Evolutionary conservation across 1,140 invertebrate species (phyloP).

Genomic region (Dinothrombium tinctorium): DNA sequence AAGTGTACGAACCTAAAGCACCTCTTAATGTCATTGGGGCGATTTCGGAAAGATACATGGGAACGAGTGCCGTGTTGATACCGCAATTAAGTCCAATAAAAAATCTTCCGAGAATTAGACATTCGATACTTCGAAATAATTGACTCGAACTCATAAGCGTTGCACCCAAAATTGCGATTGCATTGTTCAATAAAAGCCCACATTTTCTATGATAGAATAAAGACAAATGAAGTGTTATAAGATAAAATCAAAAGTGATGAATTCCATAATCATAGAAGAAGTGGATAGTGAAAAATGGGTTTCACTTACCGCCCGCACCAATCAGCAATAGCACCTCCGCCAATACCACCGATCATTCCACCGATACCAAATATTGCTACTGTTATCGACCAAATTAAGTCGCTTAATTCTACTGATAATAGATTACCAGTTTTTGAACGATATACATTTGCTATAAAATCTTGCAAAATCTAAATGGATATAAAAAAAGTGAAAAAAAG

Average conservation of each 20-base stretch:
- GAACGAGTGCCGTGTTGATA: conserved; percentile 78
- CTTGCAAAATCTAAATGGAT: conserved; percentile 42
- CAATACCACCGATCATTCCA: background rate
- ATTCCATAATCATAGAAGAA: background rate
- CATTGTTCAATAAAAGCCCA: conserved; percentile 78
- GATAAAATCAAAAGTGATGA: background rate
- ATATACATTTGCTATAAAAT: conserved; percentile 73
- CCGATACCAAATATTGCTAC: conserved; percentile 35
- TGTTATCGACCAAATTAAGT: conserved; percentile 59
- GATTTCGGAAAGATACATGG: conserved; percentile 93
- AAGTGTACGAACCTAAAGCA: conserved; percentile 46
- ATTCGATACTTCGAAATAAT: conserved; percentile 70
- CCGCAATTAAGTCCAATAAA: conserved; percentile 90
- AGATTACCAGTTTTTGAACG: conserved; percentile 42
- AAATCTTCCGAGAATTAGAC: conserved; percentile 86
- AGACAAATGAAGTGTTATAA: background rate
- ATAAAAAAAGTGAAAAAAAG: no score
- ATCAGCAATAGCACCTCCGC: background rate
- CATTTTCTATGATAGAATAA: conserved; percentile 45
- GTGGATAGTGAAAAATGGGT: background rate
- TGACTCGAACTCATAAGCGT: conserved; percentile 84
- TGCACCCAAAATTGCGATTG: conserved; percentile 70
- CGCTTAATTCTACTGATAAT: conserved; percentile 39
- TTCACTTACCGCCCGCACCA: background rate
- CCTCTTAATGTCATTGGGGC: conserved; percentile 76